phyloP scores from a whole-genome alignment of 2,888 invertebrate genomes.

The Ichneumon xanthorius region DNA sequence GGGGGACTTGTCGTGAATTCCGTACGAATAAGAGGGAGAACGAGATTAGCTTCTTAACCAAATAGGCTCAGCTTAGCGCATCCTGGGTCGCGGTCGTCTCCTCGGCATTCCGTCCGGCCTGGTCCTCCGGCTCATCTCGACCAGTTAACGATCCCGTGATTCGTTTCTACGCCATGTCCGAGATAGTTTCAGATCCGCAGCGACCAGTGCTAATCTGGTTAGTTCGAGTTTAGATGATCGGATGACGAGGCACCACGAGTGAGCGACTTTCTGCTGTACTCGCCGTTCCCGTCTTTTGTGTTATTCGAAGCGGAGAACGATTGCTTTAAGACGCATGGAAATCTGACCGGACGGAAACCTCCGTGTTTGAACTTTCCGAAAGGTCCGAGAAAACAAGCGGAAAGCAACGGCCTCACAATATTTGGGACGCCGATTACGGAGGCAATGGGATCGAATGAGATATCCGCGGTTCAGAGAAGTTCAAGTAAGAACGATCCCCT shows the following conservation, averaged over 20 bases:
- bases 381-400: not conserved
- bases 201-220: constrained; percentile 71
- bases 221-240: constrained; percentile 69
- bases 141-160: constrained; percentile 63
- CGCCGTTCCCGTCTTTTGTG: constrained; percentile 3
- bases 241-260: constrained; percentile 54
- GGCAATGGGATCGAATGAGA: not conserved
- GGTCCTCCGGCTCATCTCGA: constrained; percentile 53
- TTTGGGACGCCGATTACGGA: not conserved
- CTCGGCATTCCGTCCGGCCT: constrained; percentile 65
- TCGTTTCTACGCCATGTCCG: constrained; percentile 59
- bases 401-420: constrained; percentile 28
- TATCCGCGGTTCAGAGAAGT: constrained; percentile 18
- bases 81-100: constrained; percentile 56
- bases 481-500: constrained; percentile 16
- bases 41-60: constrained; percentile 80
- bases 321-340: constrained; percentile 12
- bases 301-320: constrained; percentile 2
- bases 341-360: constrained; percentile 13
- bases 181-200: constrained; percentile 60
- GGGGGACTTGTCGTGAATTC: constrained; percentile 55
- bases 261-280: constrained; percentile 13
- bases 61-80: constrained; percentile 77
- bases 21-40: constrained; percentile 62
- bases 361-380: constrained; percentile 19